Evolutionary conservation across 2,113 vertebrate genomes (phyloP), one percentile per base, ranked within the genome.

Genomic region (Dendropsophus ebraccatus): DNA sequence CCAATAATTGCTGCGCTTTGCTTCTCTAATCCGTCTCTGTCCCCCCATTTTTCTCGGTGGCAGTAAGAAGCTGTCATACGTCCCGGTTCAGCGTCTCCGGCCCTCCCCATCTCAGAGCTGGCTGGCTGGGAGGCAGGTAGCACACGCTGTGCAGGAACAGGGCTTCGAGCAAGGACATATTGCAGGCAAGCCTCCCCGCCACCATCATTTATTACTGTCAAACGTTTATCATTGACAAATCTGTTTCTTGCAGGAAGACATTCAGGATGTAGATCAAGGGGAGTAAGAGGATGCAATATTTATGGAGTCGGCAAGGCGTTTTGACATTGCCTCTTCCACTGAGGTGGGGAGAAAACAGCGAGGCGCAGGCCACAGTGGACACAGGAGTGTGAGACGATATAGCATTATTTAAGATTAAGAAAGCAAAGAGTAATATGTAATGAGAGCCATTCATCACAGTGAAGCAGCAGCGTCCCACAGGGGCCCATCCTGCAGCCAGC

Each of bases 161-260:
- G 88, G 88, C 91, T 84, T 74, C 80, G 35, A 90, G 77, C 88
- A 90, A 88, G 79, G 86, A 79, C 88, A 89, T 87, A 90, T 88
- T 91, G 90, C 88, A 92, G 89, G 89, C 87, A 70, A 16, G 86
- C 75, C 28, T 89, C 91, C 91, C 90, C 0, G 21, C 88, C 90
- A 90, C 91, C 90, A 89, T 89, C 0, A 90, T 92, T 90, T 92
- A 88, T 92, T 92, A 91, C 88, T 89, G 91, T 92, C 91, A 92
- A 90, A 90, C 88, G 89, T 91, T 93, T 91, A 91, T 90, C 88
- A 92, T 90, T 91, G 90, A 89, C 87, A 89, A 81, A 86, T 86
- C 84, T 86, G 77, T 86, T 80, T 73, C 77, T 62, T 60, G 58
- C 23, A 47, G 77, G 77, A 86, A 81, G 84, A 81, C 84, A 86